phyloP scores from a whole-genome alignment of 1,140 invertebrate genomes.

The Drosophila mojavensis region DNA sequence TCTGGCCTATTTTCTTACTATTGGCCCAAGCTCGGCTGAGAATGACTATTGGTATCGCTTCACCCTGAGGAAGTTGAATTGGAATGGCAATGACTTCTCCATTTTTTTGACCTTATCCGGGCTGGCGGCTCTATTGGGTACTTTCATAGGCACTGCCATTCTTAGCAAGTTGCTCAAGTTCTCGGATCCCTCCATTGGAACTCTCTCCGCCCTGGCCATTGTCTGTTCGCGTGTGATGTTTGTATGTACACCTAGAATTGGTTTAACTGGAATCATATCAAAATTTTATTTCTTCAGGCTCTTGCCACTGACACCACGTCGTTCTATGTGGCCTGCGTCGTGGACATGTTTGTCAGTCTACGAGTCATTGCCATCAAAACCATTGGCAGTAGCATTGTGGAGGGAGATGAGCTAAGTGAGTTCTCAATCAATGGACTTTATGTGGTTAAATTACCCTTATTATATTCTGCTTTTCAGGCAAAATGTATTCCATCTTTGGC shows the following conservation, averaged over 20 bases:
- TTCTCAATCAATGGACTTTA: background rate
- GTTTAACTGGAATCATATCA: no score
- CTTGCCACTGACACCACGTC: constrained; percentile 62
- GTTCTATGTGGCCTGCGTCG: constrained; percentile 72
- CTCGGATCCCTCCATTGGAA: constrained; percentile 74
- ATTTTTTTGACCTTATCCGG: constrained; percentile 70
- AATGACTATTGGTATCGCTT: constrained; percentile 79
- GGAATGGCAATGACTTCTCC: constrained; percentile 81
- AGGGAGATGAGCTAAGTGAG: constrained; percentile 77
- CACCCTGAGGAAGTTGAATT: constrained; percentile 73
- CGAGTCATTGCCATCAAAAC: constrained; percentile 80
- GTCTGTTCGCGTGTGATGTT: constrained; percentile 68
- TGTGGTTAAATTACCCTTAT: background rate
- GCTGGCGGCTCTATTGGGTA: constrained; percentile 65
- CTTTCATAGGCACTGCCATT: constrained; percentile 78
- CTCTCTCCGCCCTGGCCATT: constrained; percentile 69
- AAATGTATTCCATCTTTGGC: constrained; percentile 83
- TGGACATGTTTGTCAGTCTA: constrained; percentile 79
- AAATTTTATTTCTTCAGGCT: constrained; percentile 44
- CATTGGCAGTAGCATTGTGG: constrained; percentile 80
- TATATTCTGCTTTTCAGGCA: constrained; percentile 50
- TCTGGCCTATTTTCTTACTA: constrained; percentile 71
- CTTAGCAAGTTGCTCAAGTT: constrained; percentile 79
- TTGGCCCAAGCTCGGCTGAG: constrained; percentile 73
- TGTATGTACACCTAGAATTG: constrained; percentile 52